Evolutionary conservation across 2,797 vertebrate species (phyloP).

Genomic region (Myripristis murdjan): DNA sequence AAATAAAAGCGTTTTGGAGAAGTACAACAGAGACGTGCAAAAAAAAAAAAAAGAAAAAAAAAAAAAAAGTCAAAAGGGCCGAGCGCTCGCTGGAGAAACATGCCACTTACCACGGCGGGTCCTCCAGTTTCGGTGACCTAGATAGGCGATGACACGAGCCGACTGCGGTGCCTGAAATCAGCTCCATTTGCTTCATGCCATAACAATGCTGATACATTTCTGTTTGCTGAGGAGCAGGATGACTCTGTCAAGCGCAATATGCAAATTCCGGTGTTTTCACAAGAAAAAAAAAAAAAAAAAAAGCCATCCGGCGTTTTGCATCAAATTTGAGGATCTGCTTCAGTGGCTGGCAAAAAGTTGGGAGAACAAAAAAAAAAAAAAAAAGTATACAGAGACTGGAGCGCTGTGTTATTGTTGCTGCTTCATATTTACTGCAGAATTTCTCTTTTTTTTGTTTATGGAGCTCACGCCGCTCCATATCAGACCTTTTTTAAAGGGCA

Average conservation of each 20-base stretch:
- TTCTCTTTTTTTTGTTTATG: constrained; percentile 13
- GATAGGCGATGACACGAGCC: constrained; percentile 69
- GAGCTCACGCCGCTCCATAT: background rate
- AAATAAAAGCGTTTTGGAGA: constrained; percentile 44
- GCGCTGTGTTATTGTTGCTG: background rate
- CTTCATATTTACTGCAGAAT: constrained; percentile 26
- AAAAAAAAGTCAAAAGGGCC: constrained; percentile 50
- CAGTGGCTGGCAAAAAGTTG: constrained; percentile 42
- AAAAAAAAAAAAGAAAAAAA: no score
- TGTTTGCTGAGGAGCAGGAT: constrained; percentile 45
- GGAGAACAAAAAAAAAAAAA: background rate
- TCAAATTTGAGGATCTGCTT: constrained; percentile 47
- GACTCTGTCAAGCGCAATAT: constrained; percentile 66
- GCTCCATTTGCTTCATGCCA: constrained; percentile 64
- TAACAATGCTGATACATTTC: constrained; percentile 56
- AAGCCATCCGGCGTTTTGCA: constrained; percentile 51
- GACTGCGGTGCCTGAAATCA: constrained; percentile 66
- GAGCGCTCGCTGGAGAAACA: constrained; percentile 65
- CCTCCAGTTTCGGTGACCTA: constrained; percentile 74
- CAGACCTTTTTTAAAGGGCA: constrained; percentile 6
- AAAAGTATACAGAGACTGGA: background rate
- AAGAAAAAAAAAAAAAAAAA: no score
- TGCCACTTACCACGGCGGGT: constrained; percentile 65
- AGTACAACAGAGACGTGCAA: constrained; percentile 33
- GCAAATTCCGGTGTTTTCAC: constrained; percentile 62